phyloP scores from a whole-genome alignment of 1,140 invertebrate species.

The Bursaphelenchus mucronatus region DNA sequence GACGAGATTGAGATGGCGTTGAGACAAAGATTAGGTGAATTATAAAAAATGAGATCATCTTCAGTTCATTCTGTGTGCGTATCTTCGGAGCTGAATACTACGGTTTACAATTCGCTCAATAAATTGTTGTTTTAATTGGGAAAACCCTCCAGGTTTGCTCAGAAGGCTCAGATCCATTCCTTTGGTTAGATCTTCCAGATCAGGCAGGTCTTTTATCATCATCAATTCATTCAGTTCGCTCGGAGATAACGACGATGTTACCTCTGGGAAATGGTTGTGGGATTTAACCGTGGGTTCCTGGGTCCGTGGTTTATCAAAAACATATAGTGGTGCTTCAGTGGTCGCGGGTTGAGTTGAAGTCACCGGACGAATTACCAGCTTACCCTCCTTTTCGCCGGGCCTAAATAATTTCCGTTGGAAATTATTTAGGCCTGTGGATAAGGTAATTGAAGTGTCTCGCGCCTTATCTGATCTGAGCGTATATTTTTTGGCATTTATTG shows the following conservation, averaged over 20 bases:
- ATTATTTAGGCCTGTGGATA: no score
- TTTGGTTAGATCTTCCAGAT: constrained; percentile 50
- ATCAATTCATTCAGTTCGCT: constrained; percentile 43
- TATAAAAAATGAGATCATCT: constrained; percentile 1
- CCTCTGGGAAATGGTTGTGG: background rate
- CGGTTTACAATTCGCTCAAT: constrained; percentile 42
- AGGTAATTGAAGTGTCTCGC: no score
- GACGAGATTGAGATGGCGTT: no score
- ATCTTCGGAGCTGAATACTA: background rate
- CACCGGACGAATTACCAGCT: background rate
- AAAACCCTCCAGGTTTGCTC: constrained; percentile 51
- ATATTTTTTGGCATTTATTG: no score
- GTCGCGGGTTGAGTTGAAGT: background rate
- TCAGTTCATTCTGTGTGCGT: background rate
- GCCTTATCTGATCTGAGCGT: no score
- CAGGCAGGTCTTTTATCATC: constrained; percentile 42
- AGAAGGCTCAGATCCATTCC: constrained; percentile 50
- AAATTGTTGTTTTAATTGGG: constrained; percentile 46
- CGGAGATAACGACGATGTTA: constrained; percentile 16
- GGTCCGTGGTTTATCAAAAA: background rate
- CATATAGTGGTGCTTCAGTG: background rate
- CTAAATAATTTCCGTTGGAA: constrained; percentile 26
- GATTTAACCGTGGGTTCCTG: background rate
- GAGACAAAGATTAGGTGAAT: background rate
- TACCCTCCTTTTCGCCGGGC: background rate